These are phyloP conservation scores for Nomia melanderi DNA, from an alignment of 1,140 invertebrate genomes.

Conservation along the genomic window DNA sequence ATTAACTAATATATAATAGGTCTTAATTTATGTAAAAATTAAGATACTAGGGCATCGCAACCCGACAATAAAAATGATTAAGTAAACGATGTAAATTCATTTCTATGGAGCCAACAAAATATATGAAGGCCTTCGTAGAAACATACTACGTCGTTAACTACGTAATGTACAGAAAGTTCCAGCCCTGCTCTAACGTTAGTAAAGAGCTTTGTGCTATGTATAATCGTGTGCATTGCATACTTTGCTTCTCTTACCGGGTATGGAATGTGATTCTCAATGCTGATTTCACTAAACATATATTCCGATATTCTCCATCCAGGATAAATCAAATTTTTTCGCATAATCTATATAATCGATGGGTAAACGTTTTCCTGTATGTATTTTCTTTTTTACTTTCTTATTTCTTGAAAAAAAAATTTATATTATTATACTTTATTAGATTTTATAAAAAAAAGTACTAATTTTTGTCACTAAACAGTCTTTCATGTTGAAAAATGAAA, in stretches of 20 bases:
- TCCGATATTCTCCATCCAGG: background rate
- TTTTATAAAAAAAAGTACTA: background rate
- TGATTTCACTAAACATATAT: constrained; percentile 10
- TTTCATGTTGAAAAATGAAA: background rate
- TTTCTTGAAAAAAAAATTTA: background rate
- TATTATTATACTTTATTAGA: background rate
- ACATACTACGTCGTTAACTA: constrained; percentile 67
- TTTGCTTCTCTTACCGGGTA: constrained; percentile 67
- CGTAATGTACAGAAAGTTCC: constrained; percentile 71
- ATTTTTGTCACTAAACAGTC: background rate
- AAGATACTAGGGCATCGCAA: constrained; percentile 56
- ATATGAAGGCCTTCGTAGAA: constrained; percentile 60
- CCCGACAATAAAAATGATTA: constrained; percentile 61
- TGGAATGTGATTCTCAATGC: constrained; percentile 71
- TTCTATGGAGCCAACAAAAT: constrained; percentile 49
- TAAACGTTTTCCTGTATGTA: background rate
- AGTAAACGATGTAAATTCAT: constrained; percentile 62
- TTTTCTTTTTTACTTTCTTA: background rate
- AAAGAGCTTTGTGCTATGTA: constrained; percentile 80
- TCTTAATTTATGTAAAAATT: constrained; percentile 69
- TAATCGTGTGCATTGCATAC: constrained; percentile 77
- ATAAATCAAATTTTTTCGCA: background rate
- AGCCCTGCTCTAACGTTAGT: constrained; percentile 69
- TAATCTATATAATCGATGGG: background rate
- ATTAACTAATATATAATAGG: constrained; percentile 54